Evolutionary conservation across 1,140 invertebrate species (phyloP).

Genomic region (Sipha flava): DNA sequence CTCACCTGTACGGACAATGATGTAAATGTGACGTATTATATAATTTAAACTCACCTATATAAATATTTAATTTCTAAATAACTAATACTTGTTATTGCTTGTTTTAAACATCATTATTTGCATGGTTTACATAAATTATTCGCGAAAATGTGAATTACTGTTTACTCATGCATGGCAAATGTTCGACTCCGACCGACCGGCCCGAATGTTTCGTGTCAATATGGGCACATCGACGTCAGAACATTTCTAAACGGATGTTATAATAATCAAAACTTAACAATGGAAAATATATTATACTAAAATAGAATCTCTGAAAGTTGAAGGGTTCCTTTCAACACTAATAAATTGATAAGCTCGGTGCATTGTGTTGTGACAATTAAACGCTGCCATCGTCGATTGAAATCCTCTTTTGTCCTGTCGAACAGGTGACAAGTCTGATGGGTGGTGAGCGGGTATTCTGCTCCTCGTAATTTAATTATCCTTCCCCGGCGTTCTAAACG

Average conservation of each 20-base stretch:
- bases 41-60: too few species aligned
- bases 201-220: not conserved
- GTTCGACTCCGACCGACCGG: not conserved
- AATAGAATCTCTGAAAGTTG: not conserved
- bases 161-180: too few species aligned
- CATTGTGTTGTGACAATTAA: conserved; percentile 26
- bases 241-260: not conserved
- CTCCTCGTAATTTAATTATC: conserved; percentile 21
- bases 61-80: too few species aligned
- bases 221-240: not conserved
- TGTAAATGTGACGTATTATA: too few species aligned
- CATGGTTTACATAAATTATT: too few species aligned
- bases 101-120: too few species aligned
- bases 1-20: too few species aligned
- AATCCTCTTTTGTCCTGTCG: conserved; percentile 10
- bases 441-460: not conserved
- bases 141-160: too few species aligned
- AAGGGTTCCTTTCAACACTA: not conserved
- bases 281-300: too few species aligned
- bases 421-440: conserved; percentile 25
- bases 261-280: not conserved
- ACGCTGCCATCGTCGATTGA: conserved; percentile 6
- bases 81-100: too few species aligned
- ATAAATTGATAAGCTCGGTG: conserved; percentile 13
- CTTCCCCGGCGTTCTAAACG: not conserved